Conservation (phyloP, 1,140 invertebrate species). For the Mizuhopecten yessoensis region DNA sequence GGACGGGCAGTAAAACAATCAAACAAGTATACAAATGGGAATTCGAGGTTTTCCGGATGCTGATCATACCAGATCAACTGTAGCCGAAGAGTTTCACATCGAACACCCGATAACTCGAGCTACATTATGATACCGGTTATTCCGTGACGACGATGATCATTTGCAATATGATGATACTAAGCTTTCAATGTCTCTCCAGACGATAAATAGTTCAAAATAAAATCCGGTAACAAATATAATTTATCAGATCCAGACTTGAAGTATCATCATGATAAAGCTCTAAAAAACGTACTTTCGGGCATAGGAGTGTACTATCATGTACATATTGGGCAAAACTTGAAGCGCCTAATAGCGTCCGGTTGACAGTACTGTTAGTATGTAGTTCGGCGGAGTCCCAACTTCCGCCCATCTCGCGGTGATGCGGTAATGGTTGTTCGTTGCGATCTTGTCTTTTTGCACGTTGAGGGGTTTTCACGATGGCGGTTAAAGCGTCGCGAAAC, state of each 20-base stretch:
- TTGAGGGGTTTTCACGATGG: not conserved
- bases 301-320: not conserved
- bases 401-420: not conserved
- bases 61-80: too few species aligned
- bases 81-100: too few species aligned
- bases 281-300: not conserved
- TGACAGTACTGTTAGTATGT: not conserved
- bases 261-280: not conserved
- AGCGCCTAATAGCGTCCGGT: conserved; percentile 12
- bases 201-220: not conserved
- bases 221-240: not conserved
- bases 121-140: too few species aligned
- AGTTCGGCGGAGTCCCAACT: not conserved
- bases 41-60: too few species aligned
- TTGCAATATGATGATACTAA: too few species aligned
- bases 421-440: not conserved
- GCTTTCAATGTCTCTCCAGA: too few species aligned
- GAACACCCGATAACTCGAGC: too few species aligned
- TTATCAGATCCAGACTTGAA: not conserved
- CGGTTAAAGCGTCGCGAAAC: conserved; percentile 14
- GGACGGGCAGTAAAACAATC: too few species aligned
- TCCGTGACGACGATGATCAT: too few species aligned
- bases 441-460: not conserved
- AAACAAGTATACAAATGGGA: too few species aligned
- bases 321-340: not conserved